A percentile compares a stretch with the other conserved stretches of the same genome.
phyloP scores from a whole-genome alignment of 2,888 invertebrate genomes.

The Eustalomyia histrio region DNA sequence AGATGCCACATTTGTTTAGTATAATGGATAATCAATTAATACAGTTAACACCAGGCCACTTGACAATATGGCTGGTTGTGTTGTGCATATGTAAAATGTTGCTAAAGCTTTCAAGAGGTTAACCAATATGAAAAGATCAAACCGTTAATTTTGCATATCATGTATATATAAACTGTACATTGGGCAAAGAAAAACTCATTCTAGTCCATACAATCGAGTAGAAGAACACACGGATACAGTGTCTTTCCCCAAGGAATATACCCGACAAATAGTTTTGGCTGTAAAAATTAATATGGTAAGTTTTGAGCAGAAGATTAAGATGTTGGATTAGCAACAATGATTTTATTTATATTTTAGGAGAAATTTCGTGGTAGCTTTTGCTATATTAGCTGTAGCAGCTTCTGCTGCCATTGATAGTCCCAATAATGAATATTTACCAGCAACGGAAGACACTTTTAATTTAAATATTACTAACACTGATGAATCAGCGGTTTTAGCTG shows the following conservation, averaged over 20 bases:
- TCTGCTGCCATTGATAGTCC: conserved; percentile 62
- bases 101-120: conserved; percentile 39
- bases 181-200: conserved; percentile 34
- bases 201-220: conserved; percentile 9
- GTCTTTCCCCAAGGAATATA: not conserved
- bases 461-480: conserved; percentile 10
- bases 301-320: not conserved
- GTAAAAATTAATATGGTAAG: conserved; percentile 52
- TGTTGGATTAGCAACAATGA: not conserved
- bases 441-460: conserved; percentile 53
- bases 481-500: conserved; percentile 41
- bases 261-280: not conserved
- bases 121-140: conserved; percentile 28
- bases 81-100: conserved; percentile 8
- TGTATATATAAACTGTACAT: conserved; percentile 27
- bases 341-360: conserved; percentile 40
- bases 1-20: conserved; percentile 55
- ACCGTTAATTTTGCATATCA: conserved; percentile 23
- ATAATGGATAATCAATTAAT: conserved; percentile 65
- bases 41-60: conserved; percentile 61
- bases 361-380: conserved; percentile 59
- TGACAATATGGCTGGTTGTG: conserved; percentile 10
- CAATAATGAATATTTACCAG: conserved; percentile 59
- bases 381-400: conserved; percentile 47
- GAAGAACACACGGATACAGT: conserved; percentile 25